Conservation (phyloP, 2,797 vertebrate species). For the Melanogrammus aeglefinus region DNA sequence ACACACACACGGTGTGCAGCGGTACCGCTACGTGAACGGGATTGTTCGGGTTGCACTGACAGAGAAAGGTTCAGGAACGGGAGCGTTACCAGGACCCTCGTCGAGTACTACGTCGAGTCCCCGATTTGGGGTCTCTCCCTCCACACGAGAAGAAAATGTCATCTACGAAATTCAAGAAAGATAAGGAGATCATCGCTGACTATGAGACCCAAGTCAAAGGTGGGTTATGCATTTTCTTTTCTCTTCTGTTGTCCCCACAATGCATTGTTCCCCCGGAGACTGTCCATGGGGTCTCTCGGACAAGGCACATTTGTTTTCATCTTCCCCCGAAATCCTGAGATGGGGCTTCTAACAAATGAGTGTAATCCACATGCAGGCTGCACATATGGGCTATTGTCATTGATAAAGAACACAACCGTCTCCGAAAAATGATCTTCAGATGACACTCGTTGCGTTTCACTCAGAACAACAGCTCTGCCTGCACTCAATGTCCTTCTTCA, state of each 20-base stretch:
- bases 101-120: slow-evolving; percentile 39
- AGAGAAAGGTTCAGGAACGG: slow-evolving; percentile 27
- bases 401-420: neutral
- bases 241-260: slow-evolving; percentile 7
- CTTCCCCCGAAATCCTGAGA: neutral
- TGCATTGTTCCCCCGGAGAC: slow-evolving; percentile 27
- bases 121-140: slow-evolving; percentile 57
- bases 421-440: neutral
- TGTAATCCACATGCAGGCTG: neutral
- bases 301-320: neutral
- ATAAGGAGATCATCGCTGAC: slow-evolving; percentile 96
- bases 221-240: slow-evolving; percentile 55
- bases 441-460: neutral
- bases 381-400: neutral
- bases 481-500: neutral
- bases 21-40: slow-evolving; percentile 24
- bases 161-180: slow-evolving; percentile 91
- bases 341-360: neutral
- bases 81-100: slow-evolving; percentile 45
- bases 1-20: neutral
- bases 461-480: neutral
- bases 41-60: slow-evolving; percentile 37
- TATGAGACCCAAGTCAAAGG: slow-evolving; percentile 99
- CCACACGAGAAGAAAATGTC: slow-evolving; percentile 80
- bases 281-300: slow-evolving; percentile 8